Percentiles rank a stretch among this genome's conserved stretches.
Evolutionary conservation across 2,113 vertebrate species (phyloP).

Genomic region (Silurus glanis): DNA sequence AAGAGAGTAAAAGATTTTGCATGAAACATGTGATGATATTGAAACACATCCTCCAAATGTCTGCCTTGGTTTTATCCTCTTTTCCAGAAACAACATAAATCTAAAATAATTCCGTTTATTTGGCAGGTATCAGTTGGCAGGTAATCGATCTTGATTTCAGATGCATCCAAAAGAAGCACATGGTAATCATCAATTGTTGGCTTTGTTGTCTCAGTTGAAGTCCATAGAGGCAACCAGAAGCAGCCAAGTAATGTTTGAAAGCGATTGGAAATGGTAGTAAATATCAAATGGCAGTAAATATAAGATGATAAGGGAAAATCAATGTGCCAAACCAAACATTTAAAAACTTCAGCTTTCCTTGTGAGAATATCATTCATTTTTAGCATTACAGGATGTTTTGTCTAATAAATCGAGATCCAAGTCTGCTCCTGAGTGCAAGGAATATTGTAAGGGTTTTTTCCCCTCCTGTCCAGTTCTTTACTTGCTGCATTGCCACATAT

Average conservation of each 20-base stretch:
- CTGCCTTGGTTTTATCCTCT: neutral
- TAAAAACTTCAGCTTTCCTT: neutral
- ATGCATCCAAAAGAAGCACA: slow-evolving; percentile 57
- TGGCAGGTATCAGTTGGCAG: slow-evolving; percentile 45
- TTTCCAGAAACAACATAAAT: slow-evolving; percentile 38
- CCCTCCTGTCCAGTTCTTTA: slow-evolving; percentile 12
- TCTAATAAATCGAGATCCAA: slow-evolving; percentile 26
- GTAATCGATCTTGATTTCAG: slow-evolving; percentile 50
- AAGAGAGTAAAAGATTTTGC: slow-evolving; percentile 7
- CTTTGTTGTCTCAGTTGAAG: neutral
- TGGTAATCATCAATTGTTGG: slow-evolving; percentile 55
- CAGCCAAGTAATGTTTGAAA: slow-evolving; percentile 27
- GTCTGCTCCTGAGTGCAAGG: slow-evolving; percentile 37
- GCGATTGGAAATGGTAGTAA: slow-evolving; percentile 38
- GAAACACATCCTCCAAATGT: slow-evolving; percentile 26
- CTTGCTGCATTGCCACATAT: slow-evolving; percentile 32
- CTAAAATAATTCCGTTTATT: slow-evolving; percentile 1
- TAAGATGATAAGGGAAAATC: slow-evolving; percentile 32
- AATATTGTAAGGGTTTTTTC: slow-evolving; percentile 24
- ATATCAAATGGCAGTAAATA: slow-evolving; percentile 33
- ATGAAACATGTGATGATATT: slow-evolving; percentile 12
- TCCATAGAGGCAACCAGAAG: neutral
- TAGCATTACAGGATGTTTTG: slow-evolving; percentile 18
- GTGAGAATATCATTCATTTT: neutral
- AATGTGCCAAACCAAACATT: neutral